Percentiles rank a stretch among this genome's conserved stretches.
phyloP scores from a whole-genome alignment of 92 coral and sea anemone species.

The Epizoanthus scotinus region DNA sequence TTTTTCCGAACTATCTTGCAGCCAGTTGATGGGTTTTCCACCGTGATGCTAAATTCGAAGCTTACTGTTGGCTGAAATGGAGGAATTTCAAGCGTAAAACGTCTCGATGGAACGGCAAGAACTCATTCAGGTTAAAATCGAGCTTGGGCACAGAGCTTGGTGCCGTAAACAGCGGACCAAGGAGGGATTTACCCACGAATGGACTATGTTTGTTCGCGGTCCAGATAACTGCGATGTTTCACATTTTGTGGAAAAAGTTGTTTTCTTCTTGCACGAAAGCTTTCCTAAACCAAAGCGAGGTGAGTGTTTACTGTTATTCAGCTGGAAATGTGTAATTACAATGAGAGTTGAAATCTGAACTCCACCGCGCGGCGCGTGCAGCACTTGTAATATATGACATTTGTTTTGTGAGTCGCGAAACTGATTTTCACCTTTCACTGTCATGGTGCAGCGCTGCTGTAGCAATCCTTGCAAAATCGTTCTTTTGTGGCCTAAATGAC shows the following conservation, averaged over 20 bases:
- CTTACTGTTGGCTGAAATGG: slow-evolving; percentile 10
- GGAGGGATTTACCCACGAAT: slow-evolving; percentile 96
- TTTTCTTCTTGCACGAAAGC: slow-evolving; percentile 93
- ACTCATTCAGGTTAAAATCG: slow-evolving; percentile 86
- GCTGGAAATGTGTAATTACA: neutral
- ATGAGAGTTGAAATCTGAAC: neutral
- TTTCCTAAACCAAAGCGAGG: slow-evolving; percentile 93
- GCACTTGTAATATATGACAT: neutral
- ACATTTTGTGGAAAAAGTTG: slow-evolving; percentile 97
- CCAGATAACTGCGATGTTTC: slow-evolving; percentile 90
- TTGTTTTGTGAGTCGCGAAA: neutral
- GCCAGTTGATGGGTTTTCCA: slow-evolving; percentile 9
- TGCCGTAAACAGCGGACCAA: slow-evolving; percentile 80
- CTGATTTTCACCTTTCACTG: neutral
- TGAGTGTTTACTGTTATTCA: slow-evolving; percentile 38
- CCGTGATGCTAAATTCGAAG: slow-evolving; percentile 8
- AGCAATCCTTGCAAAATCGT: neutral
- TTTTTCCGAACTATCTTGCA: slow-evolving; percentile 23
- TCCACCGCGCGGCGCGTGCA: neutral
- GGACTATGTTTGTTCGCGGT: slow-evolving; percentile 96
- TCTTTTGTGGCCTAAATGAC: slow-evolving; percentile 9
- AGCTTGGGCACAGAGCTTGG: slow-evolving; percentile 96
- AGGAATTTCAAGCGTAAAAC: neutral
- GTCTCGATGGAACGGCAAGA: slow-evolving; percentile 31
- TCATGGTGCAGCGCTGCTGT: too few relatives aligned